phyloP scores from a whole-genome alignment of 2,113 vertebrate genomes.

The Aegotheles bennettii region DNA sequence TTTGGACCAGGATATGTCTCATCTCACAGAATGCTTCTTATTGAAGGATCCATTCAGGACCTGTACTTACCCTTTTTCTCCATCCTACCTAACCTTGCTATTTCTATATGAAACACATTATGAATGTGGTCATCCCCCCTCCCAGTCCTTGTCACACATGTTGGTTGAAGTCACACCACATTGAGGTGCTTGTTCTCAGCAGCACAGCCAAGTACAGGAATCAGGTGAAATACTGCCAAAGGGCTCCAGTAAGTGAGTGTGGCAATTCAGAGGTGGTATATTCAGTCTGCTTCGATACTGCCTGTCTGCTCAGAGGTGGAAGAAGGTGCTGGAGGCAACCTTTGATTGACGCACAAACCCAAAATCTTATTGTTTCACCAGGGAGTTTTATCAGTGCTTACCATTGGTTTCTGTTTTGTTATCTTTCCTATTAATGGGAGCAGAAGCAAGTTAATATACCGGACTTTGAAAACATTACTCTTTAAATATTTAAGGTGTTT shows the following conservation, averaged over 20 bases:
- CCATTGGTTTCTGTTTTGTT: neutral
- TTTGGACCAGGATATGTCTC: neutral
- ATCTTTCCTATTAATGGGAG: neutral
- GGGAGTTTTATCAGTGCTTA: neutral
- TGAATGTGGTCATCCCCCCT: neutral
- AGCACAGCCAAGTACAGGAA: neutral
- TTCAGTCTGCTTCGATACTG: neutral
- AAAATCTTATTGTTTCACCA: neutral
- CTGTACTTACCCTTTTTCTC: neutral
- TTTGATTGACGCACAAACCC: neutral
- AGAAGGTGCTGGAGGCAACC: neutral
- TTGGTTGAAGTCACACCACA: neutral
- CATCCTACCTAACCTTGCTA: neutral
- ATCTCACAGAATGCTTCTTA: neutral
- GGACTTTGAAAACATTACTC: neutral
- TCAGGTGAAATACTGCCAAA: neutral
- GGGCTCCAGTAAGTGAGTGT: neutral
- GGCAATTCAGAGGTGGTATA: neutral
- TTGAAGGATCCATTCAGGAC: neutral
- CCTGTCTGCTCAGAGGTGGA: neutral
- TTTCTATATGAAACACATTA: neutral
- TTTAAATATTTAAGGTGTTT: neutral
- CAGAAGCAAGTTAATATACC: neutral
- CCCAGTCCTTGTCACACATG: neutral
- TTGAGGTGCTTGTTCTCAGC: neutral